Percentiles rank a stretch among this genome's conserved stretches.
Evolutionary conservation across 2,888 invertebrate species (phyloP).

Genomic region (Oligia latruncula): DNA sequence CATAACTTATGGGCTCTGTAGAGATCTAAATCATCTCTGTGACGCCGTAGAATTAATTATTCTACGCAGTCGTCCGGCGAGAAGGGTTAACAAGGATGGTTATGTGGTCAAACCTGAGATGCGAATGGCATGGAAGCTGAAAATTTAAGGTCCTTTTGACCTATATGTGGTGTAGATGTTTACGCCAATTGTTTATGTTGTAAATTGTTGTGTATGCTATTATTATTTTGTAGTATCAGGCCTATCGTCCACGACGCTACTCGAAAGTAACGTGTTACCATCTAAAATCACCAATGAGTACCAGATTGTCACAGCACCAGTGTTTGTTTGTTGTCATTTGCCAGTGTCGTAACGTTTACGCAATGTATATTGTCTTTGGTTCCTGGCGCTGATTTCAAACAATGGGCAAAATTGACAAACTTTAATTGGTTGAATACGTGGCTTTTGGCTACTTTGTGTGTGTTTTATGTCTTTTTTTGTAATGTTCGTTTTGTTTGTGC

Average conservation of each 20-base stretch:
- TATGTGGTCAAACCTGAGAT: slow-evolving; percentile 51
- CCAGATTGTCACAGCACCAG: background rate
- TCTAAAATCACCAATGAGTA: background rate
- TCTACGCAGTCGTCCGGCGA: slow-evolving; percentile 52
- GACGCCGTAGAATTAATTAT: slow-evolving; percentile 63
- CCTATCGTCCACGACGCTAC: background rate
- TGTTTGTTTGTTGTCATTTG: background rate
- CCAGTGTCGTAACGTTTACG: background rate
- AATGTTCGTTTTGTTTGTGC: background rate
- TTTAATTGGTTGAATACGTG: background rate
- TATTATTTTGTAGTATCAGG: background rate
- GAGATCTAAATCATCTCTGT: slow-evolving; percentile 58
- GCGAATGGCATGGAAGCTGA: slow-evolving; percentile 32
- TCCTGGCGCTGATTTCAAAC: background rate
- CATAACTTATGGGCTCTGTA: slow-evolving; percentile 54
- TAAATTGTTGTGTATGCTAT: background rate
- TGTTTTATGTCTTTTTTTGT: background rate
- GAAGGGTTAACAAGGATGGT: slow-evolving; percentile 56
- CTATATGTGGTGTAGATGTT: slow-evolving; percentile 3
- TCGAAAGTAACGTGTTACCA: background rate
- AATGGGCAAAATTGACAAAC: background rate
- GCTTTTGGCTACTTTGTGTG: background rate
- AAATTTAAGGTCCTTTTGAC: slow-evolving; percentile 23
- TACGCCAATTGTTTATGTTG: background rate
- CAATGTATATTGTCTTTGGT: background rate